Base-by-base conservation (phyloP, 2,797 vertebrate genomes). In the Fundulus diaphanus region DNA sequence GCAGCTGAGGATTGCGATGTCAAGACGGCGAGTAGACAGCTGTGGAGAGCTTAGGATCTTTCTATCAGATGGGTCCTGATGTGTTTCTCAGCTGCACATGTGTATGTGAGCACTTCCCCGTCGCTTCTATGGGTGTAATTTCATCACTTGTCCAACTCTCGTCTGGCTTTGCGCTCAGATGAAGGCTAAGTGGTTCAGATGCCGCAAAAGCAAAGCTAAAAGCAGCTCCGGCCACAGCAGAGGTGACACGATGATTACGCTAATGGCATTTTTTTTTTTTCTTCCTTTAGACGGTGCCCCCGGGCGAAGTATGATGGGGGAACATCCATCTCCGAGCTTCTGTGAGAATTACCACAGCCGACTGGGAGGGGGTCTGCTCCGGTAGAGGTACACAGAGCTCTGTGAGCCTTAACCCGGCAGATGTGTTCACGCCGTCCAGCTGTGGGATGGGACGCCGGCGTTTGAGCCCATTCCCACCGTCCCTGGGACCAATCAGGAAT, bases 41-140 rank as follows among this genome's bases (percentile, higher is more conserved):
- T 95, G 95, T 96, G 96, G 92, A 97, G 96, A 97, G 96, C 96
- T 94, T 95, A 95, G 96, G 96, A 97, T 98, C 97, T 96, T 97
- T 98, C 97, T 97, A 98, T 98, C 98, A 98, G 97, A 97, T 96
- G 95, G 94, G 96, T 92, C 85, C 80, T 81, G 87, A 88, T 82
- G 88, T 89, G 86, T 84, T 85, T 88, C 81, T 89, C 74, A 70
- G 70, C 79, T 74, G 78, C 88, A 83, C 69, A 56, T 73, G 83
- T 67, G 73, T 80, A 37, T 80, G 82, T 89, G 80, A 57, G 70
- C 70, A 31, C 78, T 70, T 72, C 77, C 7, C 78, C 82, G 59
- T 83, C 74, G 46, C 71, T 91, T 94, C 87, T 84, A 82, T 84
- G 74, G 70, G 72, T 90, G 90, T 84, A 86, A 93, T 92, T 92